phyloP scores from a whole-genome alignment of 2,797 vertebrate genomes.

The Margarornis squamiger region DNA sequence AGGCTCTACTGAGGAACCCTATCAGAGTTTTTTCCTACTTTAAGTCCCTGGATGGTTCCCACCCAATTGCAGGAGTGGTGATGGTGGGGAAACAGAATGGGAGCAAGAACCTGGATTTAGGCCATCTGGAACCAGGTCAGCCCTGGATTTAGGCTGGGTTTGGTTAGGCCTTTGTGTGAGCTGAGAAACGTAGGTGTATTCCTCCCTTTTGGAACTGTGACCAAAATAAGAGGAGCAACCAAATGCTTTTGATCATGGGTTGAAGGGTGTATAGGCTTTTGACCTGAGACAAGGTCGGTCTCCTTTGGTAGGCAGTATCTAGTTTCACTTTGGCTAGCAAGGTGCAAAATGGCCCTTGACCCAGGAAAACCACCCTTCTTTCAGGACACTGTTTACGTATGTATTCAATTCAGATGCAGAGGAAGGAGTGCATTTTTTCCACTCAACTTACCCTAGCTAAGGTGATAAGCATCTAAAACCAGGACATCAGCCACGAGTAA shows the following conservation, averaged over 20 bases:
- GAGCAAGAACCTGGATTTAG: background rate
- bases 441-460: background rate
- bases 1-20: background rate
- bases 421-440: background rate
- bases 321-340: background rate
- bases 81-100: background rate
- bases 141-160: background rate
- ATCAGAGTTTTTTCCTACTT: background rate
- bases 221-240: background rate
- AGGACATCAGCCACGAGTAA: background rate
- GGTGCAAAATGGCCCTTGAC: background rate
- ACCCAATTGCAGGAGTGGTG: background rate
- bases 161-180: background rate
- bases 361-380: background rate
- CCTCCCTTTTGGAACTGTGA: background rate
- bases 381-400: background rate
- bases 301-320: background rate
- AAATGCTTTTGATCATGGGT: background rate
- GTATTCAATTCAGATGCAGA: rapidly evolving
- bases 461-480: background rate
- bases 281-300: background rate
- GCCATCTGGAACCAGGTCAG: background rate
- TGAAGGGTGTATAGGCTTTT: background rate
- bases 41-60: background rate
- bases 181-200: background rate